Conservation (phyloP, 2,888 invertebrate genomes). For the Invenusta paracnida region DNA sequence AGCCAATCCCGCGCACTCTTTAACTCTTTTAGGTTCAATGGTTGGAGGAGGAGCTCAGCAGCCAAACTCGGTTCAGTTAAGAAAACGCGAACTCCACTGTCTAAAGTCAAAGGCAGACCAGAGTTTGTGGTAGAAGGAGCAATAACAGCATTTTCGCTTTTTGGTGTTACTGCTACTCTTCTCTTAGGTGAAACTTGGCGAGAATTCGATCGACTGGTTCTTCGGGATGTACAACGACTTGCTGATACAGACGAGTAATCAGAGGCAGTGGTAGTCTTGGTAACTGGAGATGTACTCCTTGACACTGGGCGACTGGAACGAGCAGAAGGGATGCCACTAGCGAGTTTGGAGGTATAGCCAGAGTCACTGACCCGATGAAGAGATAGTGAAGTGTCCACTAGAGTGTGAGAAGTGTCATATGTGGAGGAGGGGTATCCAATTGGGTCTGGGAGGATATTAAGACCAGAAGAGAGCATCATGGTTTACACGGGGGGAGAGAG, state of each 20-base stretch:
- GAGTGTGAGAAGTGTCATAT: too few species aligned
- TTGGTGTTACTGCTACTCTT: background rate
- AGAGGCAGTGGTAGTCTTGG: background rate
- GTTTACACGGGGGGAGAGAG: too few species aligned
- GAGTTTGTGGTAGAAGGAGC: background rate
- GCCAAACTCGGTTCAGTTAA: background rate
- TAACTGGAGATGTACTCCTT: background rate
- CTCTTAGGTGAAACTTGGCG: background rate
- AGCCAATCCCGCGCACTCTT: constrained; percentile 24
- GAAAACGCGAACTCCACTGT: background rate
- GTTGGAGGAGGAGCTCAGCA: background rate
- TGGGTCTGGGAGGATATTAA: too few species aligned
- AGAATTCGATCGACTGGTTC: background rate
- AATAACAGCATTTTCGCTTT: background rate
- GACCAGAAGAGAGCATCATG: too few species aligned
- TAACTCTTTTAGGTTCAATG: constrained; percentile 8
- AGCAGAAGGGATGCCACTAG: background rate
- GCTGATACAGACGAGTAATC: background rate
- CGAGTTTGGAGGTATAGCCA: background rate
- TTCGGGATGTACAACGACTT: background rate
- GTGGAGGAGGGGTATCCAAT: too few species aligned
- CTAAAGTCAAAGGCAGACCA: constrained; percentile 12
- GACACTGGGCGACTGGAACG: background rate
- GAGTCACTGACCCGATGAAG: background rate
- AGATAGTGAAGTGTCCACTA: background rate